Evolutionary conservation across 2,888 invertebrate genomes (phyloP).

Genomic region (Vesta saturnalis): DNA sequence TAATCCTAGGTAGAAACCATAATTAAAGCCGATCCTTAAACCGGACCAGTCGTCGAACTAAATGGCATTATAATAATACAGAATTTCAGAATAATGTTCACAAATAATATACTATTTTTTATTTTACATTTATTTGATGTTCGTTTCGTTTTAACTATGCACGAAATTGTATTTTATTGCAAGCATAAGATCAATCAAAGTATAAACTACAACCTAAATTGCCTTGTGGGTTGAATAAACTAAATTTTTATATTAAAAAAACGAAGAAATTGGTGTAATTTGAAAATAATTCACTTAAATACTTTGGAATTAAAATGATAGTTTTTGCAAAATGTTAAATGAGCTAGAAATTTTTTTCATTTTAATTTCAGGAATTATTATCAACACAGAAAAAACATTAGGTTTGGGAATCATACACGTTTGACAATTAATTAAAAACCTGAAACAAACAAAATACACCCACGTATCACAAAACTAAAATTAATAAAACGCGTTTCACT

Average conservation of each 20-base stretch:
- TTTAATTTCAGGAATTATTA: too few species aligned
- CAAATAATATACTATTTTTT: constrained; percentile 44
- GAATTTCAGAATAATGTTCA: constrained; percentile 45
- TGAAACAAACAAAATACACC: too few species aligned
- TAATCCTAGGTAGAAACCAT: constrained; percentile 44
- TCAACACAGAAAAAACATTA: too few species aligned
- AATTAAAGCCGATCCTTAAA: constrained; percentile 43
- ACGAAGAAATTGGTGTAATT: not conserved
- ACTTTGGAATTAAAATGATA: too few species aligned
- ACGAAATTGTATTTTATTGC: constrained; percentile 31
- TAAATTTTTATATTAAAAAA: constrained; percentile 5
- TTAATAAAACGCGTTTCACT: too few species aligned
- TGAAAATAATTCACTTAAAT: not conserved
- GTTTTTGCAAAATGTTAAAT: too few species aligned
- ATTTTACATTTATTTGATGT: constrained; percentile 24
- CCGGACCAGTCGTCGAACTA: constrained; percentile 38
- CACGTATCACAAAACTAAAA: too few species aligned
- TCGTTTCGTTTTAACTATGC: constrained; percentile 25
- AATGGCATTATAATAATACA: constrained; percentile 47
- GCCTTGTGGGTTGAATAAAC: constrained; percentile 22
- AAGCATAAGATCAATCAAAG: constrained; percentile 19
- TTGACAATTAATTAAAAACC: too few species aligned
- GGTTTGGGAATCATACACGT: too few species aligned
- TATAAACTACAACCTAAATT: constrained; percentile 16
- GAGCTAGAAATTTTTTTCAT: too few species aligned